A percentile compares a stretch with the other conserved stretches of the same genome.
phyloP scores from a whole-genome alignment of 1,140 invertebrate genomes.

The Elymnias hypermnestra region DNA sequence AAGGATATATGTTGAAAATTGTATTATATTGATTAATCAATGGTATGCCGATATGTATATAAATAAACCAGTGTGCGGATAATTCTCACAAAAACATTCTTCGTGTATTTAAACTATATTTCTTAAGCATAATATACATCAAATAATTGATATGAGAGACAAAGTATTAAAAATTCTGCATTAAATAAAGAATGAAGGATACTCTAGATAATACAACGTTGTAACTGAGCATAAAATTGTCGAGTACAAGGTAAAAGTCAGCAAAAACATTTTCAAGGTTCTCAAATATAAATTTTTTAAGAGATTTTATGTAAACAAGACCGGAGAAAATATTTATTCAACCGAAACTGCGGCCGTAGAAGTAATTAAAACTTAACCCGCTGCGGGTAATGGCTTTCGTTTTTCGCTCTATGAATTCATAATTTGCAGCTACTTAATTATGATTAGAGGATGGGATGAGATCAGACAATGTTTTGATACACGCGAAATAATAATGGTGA shows the following conservation, averaged over 20 bases:
- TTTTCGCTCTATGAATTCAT: slow-evolving; percentile 6
- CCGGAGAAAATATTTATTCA: slow-evolving; percentile 1
- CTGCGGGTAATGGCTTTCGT: slow-evolving; percentile 3
- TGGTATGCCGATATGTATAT: too few species aligned
- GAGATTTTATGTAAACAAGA: neutral
- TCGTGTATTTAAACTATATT: too few species aligned
- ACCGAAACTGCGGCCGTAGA: slow-evolving; percentile 3
- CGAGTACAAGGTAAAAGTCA: neutral
- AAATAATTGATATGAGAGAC: too few species aligned
- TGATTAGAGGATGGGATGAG: neutral
- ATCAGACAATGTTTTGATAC: slow-evolving; percentile 1
- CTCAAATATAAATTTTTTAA: neutral
- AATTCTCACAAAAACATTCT: too few species aligned
- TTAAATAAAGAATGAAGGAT: too few species aligned
- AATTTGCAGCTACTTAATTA: slow-evolving; percentile 3
- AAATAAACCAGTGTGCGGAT: too few species aligned
- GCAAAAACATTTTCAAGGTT: neutral
- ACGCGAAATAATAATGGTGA: neutral
- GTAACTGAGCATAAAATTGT: too few species aligned
- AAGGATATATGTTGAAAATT: too few species aligned
- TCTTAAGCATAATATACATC: too few species aligned
- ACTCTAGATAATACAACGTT: too few species aligned
- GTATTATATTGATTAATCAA: too few species aligned
- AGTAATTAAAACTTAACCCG: slow-evolving; percentile 8
- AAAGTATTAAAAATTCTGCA: too few species aligned